phyloP scores from a whole-genome alignment of 2,113 vertebrate species.

The Electrona antarctica region DNA sequence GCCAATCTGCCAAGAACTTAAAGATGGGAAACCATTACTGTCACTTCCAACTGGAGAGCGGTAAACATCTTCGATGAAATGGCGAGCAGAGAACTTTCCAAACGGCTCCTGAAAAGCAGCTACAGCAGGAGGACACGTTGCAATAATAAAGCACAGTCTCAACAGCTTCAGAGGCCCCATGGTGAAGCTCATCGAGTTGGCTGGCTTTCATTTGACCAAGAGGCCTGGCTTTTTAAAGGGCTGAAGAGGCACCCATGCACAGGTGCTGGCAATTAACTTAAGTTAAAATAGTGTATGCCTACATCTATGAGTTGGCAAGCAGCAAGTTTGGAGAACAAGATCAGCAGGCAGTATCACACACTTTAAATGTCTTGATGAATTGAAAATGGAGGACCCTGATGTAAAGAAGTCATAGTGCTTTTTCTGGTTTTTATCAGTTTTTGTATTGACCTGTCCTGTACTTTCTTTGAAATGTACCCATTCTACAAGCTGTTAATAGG shows the following conservation, averaged over 20 bases:
- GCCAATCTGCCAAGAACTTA: constrained; percentile 42
- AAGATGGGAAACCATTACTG: constrained; percentile 29
- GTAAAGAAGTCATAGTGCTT: too few relatives aligned
- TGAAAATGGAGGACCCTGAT: too few relatives aligned
- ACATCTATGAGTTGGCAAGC: too few relatives aligned
- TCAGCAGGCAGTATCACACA: too few relatives aligned
- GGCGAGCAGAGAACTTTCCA: background rate
- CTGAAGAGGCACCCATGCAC: background rate
- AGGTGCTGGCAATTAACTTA: constrained; percentile 49
- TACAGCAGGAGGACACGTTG: constrained; percentile 4
- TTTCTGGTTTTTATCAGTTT: too few relatives aligned
- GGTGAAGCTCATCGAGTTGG: background rate
- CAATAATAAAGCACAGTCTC: constrained; percentile 22
- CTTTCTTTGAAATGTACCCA: too few relatives aligned
- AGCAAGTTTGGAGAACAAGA: too few relatives aligned
- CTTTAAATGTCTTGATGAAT: too few relatives aligned
- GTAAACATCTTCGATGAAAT: background rate
- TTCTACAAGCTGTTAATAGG: too few relatives aligned
- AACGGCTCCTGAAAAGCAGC: background rate
- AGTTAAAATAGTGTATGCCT: background rate
- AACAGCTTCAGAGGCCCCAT: constrained; percentile 27
- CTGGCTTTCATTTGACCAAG: background rate
- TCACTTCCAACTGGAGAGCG: constrained; percentile 24
- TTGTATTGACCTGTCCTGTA: too few relatives aligned
- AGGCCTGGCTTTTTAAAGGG: constrained; percentile 25